Percentiles rank a stretch among this genome's conserved stretches.
phyloP scores from a whole-genome alignment of 2,113 vertebrate species.

The Isichthys henryi region DNA sequence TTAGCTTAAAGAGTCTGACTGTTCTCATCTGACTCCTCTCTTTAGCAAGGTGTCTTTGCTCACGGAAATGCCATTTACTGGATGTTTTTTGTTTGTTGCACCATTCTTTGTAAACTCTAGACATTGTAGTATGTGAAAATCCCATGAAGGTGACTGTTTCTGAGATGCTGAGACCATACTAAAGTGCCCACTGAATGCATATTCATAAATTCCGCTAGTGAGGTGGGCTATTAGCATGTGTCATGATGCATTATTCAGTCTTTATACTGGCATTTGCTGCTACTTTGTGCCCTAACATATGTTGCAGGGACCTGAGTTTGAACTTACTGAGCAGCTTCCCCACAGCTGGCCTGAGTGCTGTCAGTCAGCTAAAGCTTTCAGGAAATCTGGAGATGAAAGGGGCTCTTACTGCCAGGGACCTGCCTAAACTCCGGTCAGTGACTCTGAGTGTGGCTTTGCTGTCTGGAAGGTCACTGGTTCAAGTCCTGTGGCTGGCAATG shows the following conservation, averaged over 20 bases:
- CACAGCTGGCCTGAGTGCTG: constrained; percentile 66
- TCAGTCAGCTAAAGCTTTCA: constrained; percentile 86
- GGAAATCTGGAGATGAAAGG: constrained; percentile 82
- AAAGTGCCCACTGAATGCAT: neutral
- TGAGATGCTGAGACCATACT: neutral
- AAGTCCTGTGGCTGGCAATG: neutral
- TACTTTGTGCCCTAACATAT: neutral
- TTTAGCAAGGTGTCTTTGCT: neutral
- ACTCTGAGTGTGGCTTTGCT: neutral
- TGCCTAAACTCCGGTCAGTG: constrained; percentile 79
- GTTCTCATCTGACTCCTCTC: neutral
- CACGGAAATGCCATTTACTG: neutral
- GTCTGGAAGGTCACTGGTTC: neutral
- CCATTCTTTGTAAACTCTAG: neutral
- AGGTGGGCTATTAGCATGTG: neutral
- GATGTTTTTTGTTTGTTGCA: neutral
- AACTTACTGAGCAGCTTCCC: constrained; percentile 76
- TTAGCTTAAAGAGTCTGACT: neutral
- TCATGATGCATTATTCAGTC: neutral
- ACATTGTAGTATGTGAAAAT: neutral
- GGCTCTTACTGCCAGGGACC: constrained; percentile 71
- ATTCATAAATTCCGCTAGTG: neutral
- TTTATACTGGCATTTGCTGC: neutral
- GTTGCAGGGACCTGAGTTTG: constrained; percentile 79
- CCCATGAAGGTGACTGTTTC: neutral